Percentiles rank a stretch among this genome's conserved stretches.
Evolutionary conservation across 1,140 invertebrate species (phyloP).

Genomic region (Protaetia brevitarsis): DNA sequence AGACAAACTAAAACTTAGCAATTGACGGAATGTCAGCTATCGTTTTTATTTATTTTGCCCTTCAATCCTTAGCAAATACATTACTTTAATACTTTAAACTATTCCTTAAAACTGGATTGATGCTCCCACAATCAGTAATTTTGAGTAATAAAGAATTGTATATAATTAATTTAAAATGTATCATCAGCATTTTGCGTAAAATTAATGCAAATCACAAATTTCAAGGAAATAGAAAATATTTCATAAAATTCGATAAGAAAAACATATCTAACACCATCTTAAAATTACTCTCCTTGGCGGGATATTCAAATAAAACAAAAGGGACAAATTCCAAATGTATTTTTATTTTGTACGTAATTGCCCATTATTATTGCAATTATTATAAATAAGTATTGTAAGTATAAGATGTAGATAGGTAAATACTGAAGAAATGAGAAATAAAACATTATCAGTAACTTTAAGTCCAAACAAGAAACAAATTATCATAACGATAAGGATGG

Average conservation of each 20-base stretch:
- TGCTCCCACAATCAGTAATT: no score
- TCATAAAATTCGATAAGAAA: neutral
- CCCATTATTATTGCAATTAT: conserved; percentile 1
- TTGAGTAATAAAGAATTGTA: no score
- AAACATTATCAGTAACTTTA: conserved; percentile 24
- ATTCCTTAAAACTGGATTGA: no score
- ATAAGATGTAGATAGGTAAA: conserved; percentile 18
- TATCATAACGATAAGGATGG: conserved; percentile 29
- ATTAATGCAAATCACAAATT: neutral
- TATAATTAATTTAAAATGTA: no score
- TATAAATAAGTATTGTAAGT: conserved; percentile 9
- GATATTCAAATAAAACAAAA: neutral
- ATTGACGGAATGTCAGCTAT: no score
- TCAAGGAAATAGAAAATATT: neutral
- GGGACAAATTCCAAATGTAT: neutral
- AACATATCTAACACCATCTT: neutral
- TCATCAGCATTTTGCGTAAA: no score
- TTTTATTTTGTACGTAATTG: neutral
- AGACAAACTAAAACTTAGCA: no score
- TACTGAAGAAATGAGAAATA: conserved; percentile 21
- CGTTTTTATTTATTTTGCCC: no score
- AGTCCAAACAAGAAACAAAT: conserved; percentile 23
- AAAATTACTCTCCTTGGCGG: neutral
- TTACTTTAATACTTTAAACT: no score
- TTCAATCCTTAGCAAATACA: no score